Evolutionary conservation across 2,113 vertebrate species (phyloP), one percentile per base, ranked within the genome.

Genomic region (Hypanus sabinus): DNA sequence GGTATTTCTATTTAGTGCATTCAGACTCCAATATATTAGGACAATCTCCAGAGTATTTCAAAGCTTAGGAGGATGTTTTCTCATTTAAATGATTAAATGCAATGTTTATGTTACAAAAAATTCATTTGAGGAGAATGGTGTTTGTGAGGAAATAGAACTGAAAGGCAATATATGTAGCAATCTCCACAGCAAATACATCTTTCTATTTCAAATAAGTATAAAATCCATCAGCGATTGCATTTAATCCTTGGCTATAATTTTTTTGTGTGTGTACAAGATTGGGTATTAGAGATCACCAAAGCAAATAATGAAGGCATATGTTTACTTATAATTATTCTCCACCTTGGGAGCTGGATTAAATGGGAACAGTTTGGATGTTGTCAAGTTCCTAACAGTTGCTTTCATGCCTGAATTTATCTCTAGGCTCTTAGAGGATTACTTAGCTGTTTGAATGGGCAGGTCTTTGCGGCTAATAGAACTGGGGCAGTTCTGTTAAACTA

Each of bases 251-350:
- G 95, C 96, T 97, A 95, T 96, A 97, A 96, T 97, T 97, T 97
- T 96, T 71, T 70, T 62, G 5, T 62, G 85, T 90, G 85, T 20
- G 96, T 96, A 96, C 96, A 96, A 96, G 96, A 96, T 95, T 96
- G 96, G 96, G 97, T 96, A 97, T 97, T 97, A 96, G 97, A 97
- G 97, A 96, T 97, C 97, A 97, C 97, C 97, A 98, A 97, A 97
- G 97, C 97, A 97, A 97, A 97, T 98, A 98, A 98, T 98, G 97
- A 97, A 97, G 97, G 97, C 97, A 98, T 97, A 97, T 98, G 97
- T 98, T 98, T 98, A 98, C 97, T 97, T 97, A 97, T 97, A 97
- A 97, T 97, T 98, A 97, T 97, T 97, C 97, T 97, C 22, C 97
- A 97, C 97, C 97, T 97, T 97, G 97, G 97, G 97, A 97, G 96